Base-by-base conservation (phyloP, 1,140 invertebrate species). In the Caenorhabditis briggsae region DNA sequence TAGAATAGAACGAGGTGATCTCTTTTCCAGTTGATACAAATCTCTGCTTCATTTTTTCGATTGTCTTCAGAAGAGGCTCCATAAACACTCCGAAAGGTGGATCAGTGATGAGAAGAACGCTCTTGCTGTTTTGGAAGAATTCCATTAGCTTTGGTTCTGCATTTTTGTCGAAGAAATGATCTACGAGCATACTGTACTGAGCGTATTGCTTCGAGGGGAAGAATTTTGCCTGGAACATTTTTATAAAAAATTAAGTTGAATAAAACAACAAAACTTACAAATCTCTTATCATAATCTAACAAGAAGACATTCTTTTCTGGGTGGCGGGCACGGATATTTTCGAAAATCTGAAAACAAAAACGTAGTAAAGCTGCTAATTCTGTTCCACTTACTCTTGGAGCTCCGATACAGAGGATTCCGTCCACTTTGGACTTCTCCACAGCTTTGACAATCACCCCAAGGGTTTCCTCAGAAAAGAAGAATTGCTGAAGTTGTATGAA, bases 11-110 rank as follows among this genome's bases (percentile, higher is more conserved):
- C 12, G 25, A 65, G 48, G 46, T 18, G 3, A 41, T n/a, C 3
- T 84, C n/a, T 33, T 59, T 84, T n/a, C 50, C 50, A 23, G 50
- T 64, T 0, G 55, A 55, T 14, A 48, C 23, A 56, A 64, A 82
- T 85, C 83, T 56, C 46, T 74, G 16, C 43, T 74, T 61, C 64
- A 87, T 70, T 55, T 82, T 70, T n/a, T 70, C 33, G 12, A 87
- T 50, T 23, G 41, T 84, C 18, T 87, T 65, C 83, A 87, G 50
- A 18, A 87, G 65, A 11, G 86, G 86, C n/a, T 87, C 86, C 33
- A 87, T 84, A 25, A 87, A 87, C 33, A 87, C 86, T 53, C 86
- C 86, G 55, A 87, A 87, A 0, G 86, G 86, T n/a, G 86, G 86
- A 82, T 87, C 86, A 20, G 56, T 58, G 33, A 87, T 78, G 3